Evolutionary conservation across 1,140 invertebrate genomes (phyloP), one percentile per base, ranked within the genome.

Genomic region (Glomeris maerens): DNA sequence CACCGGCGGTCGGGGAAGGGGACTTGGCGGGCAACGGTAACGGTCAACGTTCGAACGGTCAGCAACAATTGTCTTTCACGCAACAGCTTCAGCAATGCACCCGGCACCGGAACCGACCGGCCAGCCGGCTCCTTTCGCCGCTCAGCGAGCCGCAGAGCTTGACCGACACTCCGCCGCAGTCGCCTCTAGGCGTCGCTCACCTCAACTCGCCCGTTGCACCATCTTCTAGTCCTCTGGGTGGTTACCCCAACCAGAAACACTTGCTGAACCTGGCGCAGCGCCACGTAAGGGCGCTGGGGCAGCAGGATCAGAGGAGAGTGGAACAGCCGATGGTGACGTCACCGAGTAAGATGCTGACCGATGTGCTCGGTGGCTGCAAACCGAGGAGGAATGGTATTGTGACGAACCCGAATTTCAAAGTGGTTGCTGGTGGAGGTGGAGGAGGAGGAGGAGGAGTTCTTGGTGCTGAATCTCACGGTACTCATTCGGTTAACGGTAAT

Each of bases 381-480:
- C 55, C 64, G 22, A 69, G 68, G 57, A 75, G 87, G 53, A 92
- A 91, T 63, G 87, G 88, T 2, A 87, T 91, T 53, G 85, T 90
- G 5, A 89, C 86, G 2, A 93, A 93, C 66, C 88, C 88, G 29
- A 88, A 86, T 48, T 79, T 88, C 72, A 69, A 73, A 52, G 53
- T 55, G 55, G 55, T 27, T 42, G 52, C 40, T 50, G 55, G 60
- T 69, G 39, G 59, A 68, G 38, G 65, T 70, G 23, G 65, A 72
- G 60, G 66, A 64, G 64, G 56, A 72, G 58, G 60, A 69, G 60
- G 55, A 64, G 56, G 47, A 67, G 65, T 29, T 66, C 65, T 47
- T 69, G 64, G 52, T 61, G 81, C 59, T 71, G 84, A 47, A 74
- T 77, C 28, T 72, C 46, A 59, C 61, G 63, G 57, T 72, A 67